Percentiles rank a stretch among this genome's conserved stretches.
Conservation (phyloP, 2,888 invertebrate genomes). For the Schizaphis graminum region DNA sequence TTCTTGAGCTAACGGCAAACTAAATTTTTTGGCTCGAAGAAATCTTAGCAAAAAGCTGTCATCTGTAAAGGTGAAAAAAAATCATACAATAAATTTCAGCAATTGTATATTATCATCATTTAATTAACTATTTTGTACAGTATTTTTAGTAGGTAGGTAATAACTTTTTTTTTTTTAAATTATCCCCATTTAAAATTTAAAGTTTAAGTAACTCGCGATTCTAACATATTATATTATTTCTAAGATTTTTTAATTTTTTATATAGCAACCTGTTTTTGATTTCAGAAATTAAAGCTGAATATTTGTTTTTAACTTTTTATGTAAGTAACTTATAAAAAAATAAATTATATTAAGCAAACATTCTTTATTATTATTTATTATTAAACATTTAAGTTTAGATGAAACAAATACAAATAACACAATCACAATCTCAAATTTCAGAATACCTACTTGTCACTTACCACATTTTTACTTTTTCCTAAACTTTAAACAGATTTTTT, state of each 20-base stretch:
- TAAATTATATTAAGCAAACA: background rate
- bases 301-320: background rate
- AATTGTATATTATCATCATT: background rate
- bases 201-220: background rate
- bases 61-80: constrained; percentile 73
- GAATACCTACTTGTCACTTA: background rate
- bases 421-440: no score
- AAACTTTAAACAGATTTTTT: background rate
- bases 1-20: constrained; percentile 83
- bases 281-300: background rate
- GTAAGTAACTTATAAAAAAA: background rate
- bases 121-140: background rate
- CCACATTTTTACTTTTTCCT: background rate
- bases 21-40: constrained; percentile 82
- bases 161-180: background rate
- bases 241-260: background rate
- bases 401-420: no score
- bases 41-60: constrained; percentile 83
- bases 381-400: background rate
- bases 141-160: background rate
- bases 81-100: background rate
- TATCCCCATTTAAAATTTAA: background rate
- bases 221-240: background rate
- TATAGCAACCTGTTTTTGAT: background rate
- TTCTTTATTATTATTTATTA: no score